Base-by-base conservation (phyloP, 2,888 invertebrate genomes). In the Antheraea yamamai region DNA sequence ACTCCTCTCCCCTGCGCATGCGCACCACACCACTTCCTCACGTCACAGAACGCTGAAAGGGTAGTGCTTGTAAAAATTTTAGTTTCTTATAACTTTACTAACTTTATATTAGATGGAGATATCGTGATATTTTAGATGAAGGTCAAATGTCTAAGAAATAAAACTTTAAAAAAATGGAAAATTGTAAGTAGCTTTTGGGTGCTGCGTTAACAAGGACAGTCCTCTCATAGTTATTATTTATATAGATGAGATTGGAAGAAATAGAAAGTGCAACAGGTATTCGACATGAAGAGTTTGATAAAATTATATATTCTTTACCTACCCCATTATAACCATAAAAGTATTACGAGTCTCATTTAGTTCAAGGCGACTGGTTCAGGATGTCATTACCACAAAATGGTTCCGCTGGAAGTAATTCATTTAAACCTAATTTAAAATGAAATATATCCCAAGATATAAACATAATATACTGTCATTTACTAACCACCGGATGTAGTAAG, bases 301-400 rank as follows among this genome's bases (percentile, higher is more conserved):
- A 64, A 64, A 64, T 4, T 8, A 58, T 58, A 26, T 64, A 64
- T 23, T 23, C 3, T 12, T 14, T 64, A 26, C 16, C 26, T 64
- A 26, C 14, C 64, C 3, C 14, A 64, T 26, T 10, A 64, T 23
- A 26, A 64, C 26, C 26, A 23, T 64, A 26, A 26, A 26, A 64
- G 8, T 64, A 10, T 23, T 61, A 61, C n/a, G 4, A 26, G 18
- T 23, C 4, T 64, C 23, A 76, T 77, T 79, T 73, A 76, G 77
- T 76, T 80, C 82, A 81, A 82, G 81, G 82, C 81, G 76, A 79
- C n/a, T 75, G 70, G 74, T 78, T 78, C 80, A 78, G 78, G 79
- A 80, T 80, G 79, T 79, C 78, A 76, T 80, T 80, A 78, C 77
- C 75, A 64, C 23, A 64, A 10, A 64, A 64, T 26, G 26, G 26